These are phyloP conservation scores for Tetragnatha versicolor DNA, from an alignment of 1,140 invertebrate species.

Conservation along the genomic window DNA sequence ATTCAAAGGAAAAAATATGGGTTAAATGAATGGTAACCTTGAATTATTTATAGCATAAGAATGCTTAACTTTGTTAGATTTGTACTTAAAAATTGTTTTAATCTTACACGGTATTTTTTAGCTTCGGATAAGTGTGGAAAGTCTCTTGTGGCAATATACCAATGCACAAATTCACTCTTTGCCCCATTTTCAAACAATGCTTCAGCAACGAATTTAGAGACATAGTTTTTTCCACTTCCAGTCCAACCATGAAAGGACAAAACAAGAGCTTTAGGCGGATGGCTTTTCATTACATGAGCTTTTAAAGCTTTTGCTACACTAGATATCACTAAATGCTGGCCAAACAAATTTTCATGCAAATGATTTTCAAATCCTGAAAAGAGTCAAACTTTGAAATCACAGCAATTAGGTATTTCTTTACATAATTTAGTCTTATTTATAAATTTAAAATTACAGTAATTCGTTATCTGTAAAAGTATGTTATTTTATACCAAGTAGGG, in stretches of 20 bases:
- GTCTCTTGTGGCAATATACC: conserved; percentile 80
- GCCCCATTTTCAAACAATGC: conserved; percentile 76
- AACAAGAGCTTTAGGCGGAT: conserved; percentile 65
- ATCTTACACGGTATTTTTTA: conserved; percentile 66
- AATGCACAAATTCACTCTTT: conserved; percentile 80
- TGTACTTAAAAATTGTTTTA: no score
- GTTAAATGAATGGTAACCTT: no score
- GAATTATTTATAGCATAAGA: no score
- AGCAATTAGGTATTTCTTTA: not conserved
- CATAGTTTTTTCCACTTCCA: conserved; percentile 87
- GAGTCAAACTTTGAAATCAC: not conserved
- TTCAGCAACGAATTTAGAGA: conserved; percentile 80
- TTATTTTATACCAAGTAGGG: not conserved
- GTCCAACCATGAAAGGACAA: conserved; percentile 75
- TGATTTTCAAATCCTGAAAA: conserved; percentile 58
- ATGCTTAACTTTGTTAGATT: no score
- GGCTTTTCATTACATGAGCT: conserved; percentile 61
- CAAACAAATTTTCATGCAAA: conserved; percentile 62
- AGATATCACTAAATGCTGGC: conserved; percentile 64
- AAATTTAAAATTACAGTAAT: not conserved
- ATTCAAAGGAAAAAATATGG: no score
- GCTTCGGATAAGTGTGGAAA: conserved; percentile 72
- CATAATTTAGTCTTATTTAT: not conserved
- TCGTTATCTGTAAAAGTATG: not conserved
- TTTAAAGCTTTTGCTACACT: conserved; percentile 60